phyloP scores from a whole-genome alignment of 1,140 invertebrate genomes.

The Homarus americanus region DNA sequence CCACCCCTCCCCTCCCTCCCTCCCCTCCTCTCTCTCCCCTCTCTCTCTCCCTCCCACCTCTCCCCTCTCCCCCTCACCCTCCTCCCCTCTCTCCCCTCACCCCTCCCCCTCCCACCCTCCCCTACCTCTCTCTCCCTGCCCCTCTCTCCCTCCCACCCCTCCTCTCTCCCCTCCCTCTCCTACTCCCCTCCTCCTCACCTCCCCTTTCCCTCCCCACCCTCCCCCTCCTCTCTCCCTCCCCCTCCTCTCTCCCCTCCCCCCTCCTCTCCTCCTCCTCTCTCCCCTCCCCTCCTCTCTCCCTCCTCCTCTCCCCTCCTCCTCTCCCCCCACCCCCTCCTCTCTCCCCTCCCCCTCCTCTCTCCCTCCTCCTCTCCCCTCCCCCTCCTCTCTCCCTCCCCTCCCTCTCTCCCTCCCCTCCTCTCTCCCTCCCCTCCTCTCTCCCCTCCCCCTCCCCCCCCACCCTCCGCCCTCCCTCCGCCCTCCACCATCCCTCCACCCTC shows the following conservation, averaged over 20 bases:
- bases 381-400: not conserved
- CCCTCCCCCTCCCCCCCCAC: not conserved
- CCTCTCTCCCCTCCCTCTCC: no score
- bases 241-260: not conserved
- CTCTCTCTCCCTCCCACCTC: not conserved
- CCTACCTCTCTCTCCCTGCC: not conserved
- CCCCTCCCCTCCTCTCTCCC: not conserved
- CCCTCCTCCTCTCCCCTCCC: not conserved
- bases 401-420: not conserved
- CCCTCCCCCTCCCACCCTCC: not conserved
- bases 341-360: not conserved
- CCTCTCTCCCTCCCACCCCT: not conserved
- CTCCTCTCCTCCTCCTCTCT: no score
- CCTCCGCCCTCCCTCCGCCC: not conserved
- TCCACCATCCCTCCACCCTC: no score
- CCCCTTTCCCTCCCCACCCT: not conserved
- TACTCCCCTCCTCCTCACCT: not conserved
- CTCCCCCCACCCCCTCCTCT: not conserved
- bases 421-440: not conserved
- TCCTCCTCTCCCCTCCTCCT: not conserved
- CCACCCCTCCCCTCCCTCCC: no score
- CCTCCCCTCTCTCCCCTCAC: not conserved
- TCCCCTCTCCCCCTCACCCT: not conserved
- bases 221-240: conserved; percentile 13
- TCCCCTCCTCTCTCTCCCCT: not conserved